These are phyloP conservation scores for Arvicanthis niloticus DNA, from an alignment of 2,113 vertebrate species.

Conservation along the genomic window DNA sequence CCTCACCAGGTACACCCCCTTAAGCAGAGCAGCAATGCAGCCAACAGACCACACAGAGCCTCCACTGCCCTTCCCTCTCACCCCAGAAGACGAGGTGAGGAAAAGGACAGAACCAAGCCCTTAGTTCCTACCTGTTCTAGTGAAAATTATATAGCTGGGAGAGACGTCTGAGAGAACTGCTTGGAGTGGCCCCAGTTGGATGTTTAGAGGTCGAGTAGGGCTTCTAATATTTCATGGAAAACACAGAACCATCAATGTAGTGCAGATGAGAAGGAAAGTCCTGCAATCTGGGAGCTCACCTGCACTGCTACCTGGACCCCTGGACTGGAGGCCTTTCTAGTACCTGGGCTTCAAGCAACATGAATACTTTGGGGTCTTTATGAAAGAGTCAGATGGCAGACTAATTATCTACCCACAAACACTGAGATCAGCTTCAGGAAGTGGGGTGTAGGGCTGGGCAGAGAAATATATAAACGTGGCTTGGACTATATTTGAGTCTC, in stretches of 20 bases:
- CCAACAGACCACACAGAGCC: conserved; percentile 25
- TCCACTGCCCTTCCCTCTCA: background rate
- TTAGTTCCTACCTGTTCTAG: conserved; percentile 80
- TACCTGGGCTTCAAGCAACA: background rate
- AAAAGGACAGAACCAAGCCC: conserved; percentile 10
- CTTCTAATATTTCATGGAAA: conserved; percentile 76
- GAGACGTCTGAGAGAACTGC: conserved; percentile 80
- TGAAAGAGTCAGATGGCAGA: background rate
- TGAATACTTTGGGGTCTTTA: background rate
- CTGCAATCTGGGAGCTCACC: background rate
- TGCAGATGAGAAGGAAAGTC: background rate
- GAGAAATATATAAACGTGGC: background rate
- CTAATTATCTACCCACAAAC: background rate
- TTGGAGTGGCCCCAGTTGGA: conserved; percentile 64
- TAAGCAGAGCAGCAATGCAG: conserved; percentile 64
- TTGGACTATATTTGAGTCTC: background rate
- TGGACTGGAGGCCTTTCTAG: background rate
- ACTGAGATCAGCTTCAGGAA: background rate
- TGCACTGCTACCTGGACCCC: background rate
- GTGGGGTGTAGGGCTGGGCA: background rate
- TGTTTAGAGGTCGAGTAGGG: conserved; percentile 71
- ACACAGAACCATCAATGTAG: conserved; percentile 72
- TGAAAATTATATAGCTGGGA: conserved; percentile 80
- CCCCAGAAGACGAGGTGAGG: background rate
- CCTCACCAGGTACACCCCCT: conserved; percentile 29